Base-by-base conservation (phyloP, 2,797 vertebrate species). In the Smutsia temminckii region DNA sequence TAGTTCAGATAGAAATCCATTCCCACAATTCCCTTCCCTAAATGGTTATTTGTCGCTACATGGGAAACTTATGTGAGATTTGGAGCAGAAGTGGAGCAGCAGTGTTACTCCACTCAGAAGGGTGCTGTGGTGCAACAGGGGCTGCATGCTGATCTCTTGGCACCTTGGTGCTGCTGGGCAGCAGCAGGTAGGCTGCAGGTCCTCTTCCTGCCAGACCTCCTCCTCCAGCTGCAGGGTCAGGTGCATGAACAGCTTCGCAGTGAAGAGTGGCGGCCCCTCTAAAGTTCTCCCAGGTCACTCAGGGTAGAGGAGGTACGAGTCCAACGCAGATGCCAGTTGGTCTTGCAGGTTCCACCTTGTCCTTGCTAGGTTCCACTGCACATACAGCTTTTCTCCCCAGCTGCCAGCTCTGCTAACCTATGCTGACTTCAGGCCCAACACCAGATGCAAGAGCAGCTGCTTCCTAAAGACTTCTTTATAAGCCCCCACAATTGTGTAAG, bases 331-430 rank as follows among this genome's bases (percentile, higher is more conserved):
- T 69, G 91, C 85, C 9, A 3, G 64, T 74, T 57, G 80, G 59
- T 20, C 34, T 59, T 40, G 7, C 8, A 86, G 75, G 55, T 64
- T 93, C 27, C 10, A 32, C 14, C 69, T 40, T 42, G 49, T 61
- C 37, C 32, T 81, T 64, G 29, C 18, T 74, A 5, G 12, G 61
- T 37, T 81, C 27, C n/a, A 12, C 12, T 74, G 86, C 29, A 71
- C 84, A 85, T 18, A 23, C 64, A 61, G 75, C 14, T 71, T 94
- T 93, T 57, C 53, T 92, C 84, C n/a, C 46, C 55, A 71, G 18
- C 32, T 34, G 8, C 8, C 18, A 74, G n/a, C 29, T 75, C 71
- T 85, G 71, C 40, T 32, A 69, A 89, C 16, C 61, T 74, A 42
- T 0, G 3, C 37, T 72, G 25, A 37, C 59, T 46, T 64, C 49